Percentiles rank a stretch among this genome's conserved stretches.
Conservation (phyloP, 2,888 invertebrate genomes). For the Andrena fulva region DNA sequence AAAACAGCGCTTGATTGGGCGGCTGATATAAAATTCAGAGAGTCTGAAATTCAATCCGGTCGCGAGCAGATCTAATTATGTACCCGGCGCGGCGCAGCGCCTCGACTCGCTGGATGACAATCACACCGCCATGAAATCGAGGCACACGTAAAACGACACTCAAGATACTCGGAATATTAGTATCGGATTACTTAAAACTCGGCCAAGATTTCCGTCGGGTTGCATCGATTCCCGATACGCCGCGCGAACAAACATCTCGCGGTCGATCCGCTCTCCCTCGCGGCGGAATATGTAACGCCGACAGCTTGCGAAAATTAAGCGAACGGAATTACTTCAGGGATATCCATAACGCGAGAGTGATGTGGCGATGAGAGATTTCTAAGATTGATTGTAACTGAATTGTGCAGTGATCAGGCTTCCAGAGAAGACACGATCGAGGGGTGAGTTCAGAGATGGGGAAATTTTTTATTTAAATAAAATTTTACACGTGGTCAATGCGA, state of each 20-base stretch:
- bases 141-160: neutral
- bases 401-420: no score
- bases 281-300: neutral
- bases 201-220: slow-evolving; percentile 14
- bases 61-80: slow-evolving; percentile 24
- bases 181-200: slow-evolving; percentile 36
- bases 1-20: slow-evolving; percentile 25
- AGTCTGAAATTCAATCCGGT: slow-evolving; percentile 34
- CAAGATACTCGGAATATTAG: slow-evolving; percentile 18
- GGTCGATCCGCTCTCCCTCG: neutral
- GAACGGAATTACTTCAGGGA: neutral
- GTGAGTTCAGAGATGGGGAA: no score
- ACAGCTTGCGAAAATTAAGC: slow-evolving; percentile 3
- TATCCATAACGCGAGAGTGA: neutral
- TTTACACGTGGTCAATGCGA: no score
- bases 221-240: slow-evolving; percentile 11
- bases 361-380: neutral
- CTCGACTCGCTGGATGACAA: neutral
- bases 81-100: neutral
- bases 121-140: slow-evolving; percentile 6
- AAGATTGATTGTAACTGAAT: no score
- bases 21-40: slow-evolving; percentile 25
- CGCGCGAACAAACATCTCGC: neutral
- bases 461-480: no score
- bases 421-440: no score